These are phyloP conservation scores for Rhabdophis nuchalis DNA, from an alignment of 2,797 vertebrate genomes.

Conservation along the genomic window DNA sequence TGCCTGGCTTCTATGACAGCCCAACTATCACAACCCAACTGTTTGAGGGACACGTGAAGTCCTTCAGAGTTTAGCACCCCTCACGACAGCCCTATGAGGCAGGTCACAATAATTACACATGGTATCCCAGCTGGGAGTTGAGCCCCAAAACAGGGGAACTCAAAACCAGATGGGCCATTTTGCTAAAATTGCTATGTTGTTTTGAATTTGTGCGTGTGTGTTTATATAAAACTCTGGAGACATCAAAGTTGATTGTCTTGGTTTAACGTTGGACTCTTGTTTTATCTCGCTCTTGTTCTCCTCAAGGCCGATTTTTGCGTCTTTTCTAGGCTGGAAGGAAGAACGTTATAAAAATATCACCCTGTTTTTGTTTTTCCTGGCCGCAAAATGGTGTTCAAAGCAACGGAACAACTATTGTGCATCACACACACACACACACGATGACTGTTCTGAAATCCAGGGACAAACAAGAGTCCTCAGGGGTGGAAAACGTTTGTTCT, in stretches of 20 bases:
- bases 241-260: neutral
- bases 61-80: rapidly evolving
- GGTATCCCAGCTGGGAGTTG: neutral
- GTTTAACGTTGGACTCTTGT: neutral
- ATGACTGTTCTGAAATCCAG: neutral
- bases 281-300: neutral
- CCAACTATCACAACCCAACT: neutral
- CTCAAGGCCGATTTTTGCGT: neutral
- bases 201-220: neutral
- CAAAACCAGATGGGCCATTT: neutral
- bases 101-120: neutral
- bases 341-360: neutral
- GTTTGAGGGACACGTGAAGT: neutral
- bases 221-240: neutral
- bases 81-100: neutral
- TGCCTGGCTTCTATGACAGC: neutral
- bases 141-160: neutral
- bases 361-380: neutral
- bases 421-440: neutral
- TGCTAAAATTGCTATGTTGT: neutral
- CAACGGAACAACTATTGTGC: neutral
- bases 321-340: neutral
- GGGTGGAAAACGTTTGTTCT: neutral
- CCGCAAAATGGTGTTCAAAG: neutral
- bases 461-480: neutral